Conservation (phyloP, 1,140 invertebrate genomes). For the Cherax quadricarinatus region DNA sequence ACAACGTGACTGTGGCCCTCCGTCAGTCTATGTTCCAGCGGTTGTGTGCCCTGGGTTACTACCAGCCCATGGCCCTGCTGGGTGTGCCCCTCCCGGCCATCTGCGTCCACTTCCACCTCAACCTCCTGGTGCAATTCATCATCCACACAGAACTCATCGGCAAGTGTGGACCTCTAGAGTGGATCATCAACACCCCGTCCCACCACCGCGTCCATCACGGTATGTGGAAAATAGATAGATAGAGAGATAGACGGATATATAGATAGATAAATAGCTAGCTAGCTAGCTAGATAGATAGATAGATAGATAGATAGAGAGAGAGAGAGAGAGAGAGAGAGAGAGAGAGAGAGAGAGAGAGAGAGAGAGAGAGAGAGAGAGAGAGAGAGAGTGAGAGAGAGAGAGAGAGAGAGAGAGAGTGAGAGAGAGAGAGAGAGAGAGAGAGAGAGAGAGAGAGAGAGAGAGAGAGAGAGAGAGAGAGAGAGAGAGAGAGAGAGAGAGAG, state of each 20-base stretch:
- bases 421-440: no score
- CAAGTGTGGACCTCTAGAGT: conserved; percentile 88
- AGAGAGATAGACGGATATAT: no score
- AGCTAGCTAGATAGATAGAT: no score
- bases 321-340: no score
- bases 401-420: no score
- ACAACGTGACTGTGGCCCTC: conserved; percentile 91
- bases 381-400: no score
- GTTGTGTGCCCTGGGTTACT: conserved; percentile 90
- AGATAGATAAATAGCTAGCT: no score
- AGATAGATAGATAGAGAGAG: no score
- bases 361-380: background rate
- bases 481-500: background rate
- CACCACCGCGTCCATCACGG: conserved; percentile 95
- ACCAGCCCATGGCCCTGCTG: conserved; percentile 88
- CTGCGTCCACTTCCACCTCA: conserved; percentile 90
- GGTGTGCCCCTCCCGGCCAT: conserved; percentile 88
- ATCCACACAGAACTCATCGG: conserved; percentile 90
- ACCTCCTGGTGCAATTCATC: conserved; percentile 94
- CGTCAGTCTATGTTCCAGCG: conserved; percentile 89
- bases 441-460: no score
- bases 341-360: no score
- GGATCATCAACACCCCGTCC: conserved; percentile 90
- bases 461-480: no score
- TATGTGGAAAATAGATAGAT: conserved; percentile 75